These are phyloP conservation scores for Drosophila pectinifera DNA, from an alignment of 1,140 invertebrate genomes.

Conservation along the genomic window DNA sequence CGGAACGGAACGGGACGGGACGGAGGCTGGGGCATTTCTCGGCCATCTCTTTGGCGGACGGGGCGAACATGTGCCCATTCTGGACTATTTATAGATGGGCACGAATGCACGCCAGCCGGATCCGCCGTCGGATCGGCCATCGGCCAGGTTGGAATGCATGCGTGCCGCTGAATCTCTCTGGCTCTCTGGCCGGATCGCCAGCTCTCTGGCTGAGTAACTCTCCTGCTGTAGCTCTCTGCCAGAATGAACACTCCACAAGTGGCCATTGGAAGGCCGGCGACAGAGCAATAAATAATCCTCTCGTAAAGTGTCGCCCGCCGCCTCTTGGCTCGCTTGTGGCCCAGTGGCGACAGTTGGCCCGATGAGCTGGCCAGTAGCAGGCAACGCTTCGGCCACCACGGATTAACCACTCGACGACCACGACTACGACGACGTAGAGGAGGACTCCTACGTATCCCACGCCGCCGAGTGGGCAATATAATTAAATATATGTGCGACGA, in stretches of 20 bases:
- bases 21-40: constrained; percentile 34
- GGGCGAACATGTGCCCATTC: constrained; percentile 76
- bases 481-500: constrained; percentile 38
- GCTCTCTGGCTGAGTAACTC: not conserved
- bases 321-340: constrained; percentile 43
- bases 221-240: constrained; percentile 26
- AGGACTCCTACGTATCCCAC: constrained; percentile 10
- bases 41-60: constrained; percentile 30
- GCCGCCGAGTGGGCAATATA: too few species aligned
- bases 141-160: constrained; percentile 64
- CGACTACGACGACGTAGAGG: not conserved
- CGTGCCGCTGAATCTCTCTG: constrained; percentile 20
- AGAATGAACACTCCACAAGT: constrained; percentile 69
- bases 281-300: constrained; percentile 30
- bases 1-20: too few species aligned
- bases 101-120: constrained; percentile 67
- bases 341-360: constrained; percentile 51
- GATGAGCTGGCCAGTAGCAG: constrained; percentile 56
- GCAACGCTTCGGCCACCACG: constrained; percentile 60
- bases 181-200: not conserved
- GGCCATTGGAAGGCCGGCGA: constrained; percentile 50
- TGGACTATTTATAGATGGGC: constrained; percentile 66
- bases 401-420: constrained; percentile 28
- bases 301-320: constrained; percentile 47
- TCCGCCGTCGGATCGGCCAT: constrained; percentile 13